Percentiles rank a stretch among this genome's conserved stretches.
Evolutionary conservation across 2,888 invertebrate species (phyloP).

Genomic region (Macrosoma leucophasiata): DNA sequence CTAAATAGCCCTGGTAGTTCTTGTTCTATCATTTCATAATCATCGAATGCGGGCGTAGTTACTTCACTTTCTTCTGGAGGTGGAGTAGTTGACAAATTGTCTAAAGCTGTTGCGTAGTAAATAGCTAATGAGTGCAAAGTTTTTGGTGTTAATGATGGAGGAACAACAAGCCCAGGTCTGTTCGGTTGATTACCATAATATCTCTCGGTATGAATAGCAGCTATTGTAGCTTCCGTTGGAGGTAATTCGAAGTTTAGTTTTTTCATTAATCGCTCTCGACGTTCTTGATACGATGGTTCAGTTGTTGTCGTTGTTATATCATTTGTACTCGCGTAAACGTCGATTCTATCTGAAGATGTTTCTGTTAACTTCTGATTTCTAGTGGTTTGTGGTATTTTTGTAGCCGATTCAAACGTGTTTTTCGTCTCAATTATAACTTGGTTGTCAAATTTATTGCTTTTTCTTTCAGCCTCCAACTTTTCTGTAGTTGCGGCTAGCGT

Average conservation of each 20-base stretch:
- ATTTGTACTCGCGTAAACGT: conserved; percentile 40
- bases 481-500: conserved; percentile 44
- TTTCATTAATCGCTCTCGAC: conserved; percentile 81
- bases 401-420: conserved; percentile 54
- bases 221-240: conserved; percentile 56
- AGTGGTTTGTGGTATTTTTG: conserved; percentile 57
- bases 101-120: conserved; percentile 84
- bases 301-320: conserved; percentile 40
- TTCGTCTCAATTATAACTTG: conserved; percentile 43
- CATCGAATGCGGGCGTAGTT: conserved; percentile 46
- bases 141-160: conserved; percentile 85
- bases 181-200: conserved; percentile 58
- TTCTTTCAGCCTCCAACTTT: conserved; percentile 40
- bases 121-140: conserved; percentile 86
- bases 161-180: conserved; percentile 80
- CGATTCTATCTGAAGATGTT: conserved; percentile 43
- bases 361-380: conserved; percentile 37
- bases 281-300: conserved; percentile 74
- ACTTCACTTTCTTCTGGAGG: conserved; percentile 48
- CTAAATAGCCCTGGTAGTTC: conserved; percentile 79
- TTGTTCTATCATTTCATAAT: conserved; percentile 59
- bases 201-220: conserved; percentile 61
- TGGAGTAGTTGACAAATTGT: conserved; percentile 68
- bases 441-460: conserved; percentile 34
- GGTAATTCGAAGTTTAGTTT: conserved; percentile 78